phyloP scores from a whole-genome alignment of 1,140 invertebrate genomes.

The Plectrocnemia conspersa region DNA sequence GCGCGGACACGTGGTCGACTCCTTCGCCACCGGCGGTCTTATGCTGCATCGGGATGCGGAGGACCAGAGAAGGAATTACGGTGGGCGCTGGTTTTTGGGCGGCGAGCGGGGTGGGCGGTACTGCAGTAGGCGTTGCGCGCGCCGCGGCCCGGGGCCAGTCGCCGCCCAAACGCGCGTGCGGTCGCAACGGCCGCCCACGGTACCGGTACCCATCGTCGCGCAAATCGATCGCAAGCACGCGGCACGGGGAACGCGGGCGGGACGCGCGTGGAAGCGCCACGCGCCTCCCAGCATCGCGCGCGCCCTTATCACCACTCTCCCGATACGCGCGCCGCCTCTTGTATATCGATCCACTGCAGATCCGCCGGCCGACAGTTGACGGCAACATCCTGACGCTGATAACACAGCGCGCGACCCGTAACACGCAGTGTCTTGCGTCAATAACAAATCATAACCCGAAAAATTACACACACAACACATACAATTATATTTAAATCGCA shows the following conservation, averaged over 20 bases:
- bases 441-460: too few relatives aligned
- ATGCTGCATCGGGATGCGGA: not conserved
- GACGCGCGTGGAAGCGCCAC: constrained; percentile 4
- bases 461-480: too few relatives aligned
- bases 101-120: constrained; percentile 12
- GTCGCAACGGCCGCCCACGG: constrained; percentile 3
- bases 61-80: not conserved
- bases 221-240: constrained; percentile 17
- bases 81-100: constrained; percentile 5
- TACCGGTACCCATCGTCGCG: constrained; percentile 7
- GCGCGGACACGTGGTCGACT: not conserved
- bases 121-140: constrained; percentile 31
- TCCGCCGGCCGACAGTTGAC: not conserved
- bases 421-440: too few relatives aligned
- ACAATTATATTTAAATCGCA: too few relatives aligned
- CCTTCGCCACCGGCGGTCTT: not conserved
- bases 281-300: not conserved
- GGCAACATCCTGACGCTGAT: not conserved
- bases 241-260: not conserved
- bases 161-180: constrained; percentile 26
- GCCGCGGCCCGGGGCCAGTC: constrained; percentile 27
- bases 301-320: not conserved
- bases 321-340: constrained; percentile 16
- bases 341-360: constrained; percentile 1
- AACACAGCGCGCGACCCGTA: not conserved